These are phyloP conservation scores for Alethe diademata DNA, from an alignment of 2,113 vertebrate species.

Conservation along the genomic window DNA sequence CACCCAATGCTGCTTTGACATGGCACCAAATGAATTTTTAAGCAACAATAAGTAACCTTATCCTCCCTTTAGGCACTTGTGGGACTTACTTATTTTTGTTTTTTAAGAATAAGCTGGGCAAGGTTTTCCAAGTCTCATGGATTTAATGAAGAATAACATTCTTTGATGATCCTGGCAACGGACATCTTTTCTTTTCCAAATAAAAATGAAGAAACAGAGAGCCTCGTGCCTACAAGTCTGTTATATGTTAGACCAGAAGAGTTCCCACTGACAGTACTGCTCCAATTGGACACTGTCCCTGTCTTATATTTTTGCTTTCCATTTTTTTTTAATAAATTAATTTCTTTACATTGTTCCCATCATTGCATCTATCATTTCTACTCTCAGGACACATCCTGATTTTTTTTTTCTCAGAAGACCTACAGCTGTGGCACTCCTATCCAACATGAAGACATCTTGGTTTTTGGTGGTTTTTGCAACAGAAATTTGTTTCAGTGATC, in stretches of 20 bases:
- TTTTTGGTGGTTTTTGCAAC: background rate
- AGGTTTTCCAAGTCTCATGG: slow-evolving; percentile 44
- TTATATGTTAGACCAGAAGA: background rate
- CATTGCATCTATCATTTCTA: background rate
- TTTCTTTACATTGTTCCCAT: background rate
- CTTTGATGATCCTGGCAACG: slow-evolving; percentile 43
- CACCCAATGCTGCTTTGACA: slow-evolving; percentile 28
- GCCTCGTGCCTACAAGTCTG: background rate
- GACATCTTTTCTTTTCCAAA: slow-evolving; percentile 36
- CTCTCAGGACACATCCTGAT: background rate
- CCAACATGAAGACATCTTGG: background rate
- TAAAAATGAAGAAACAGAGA: background rate
- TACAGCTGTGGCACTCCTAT: background rate
- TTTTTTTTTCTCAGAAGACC: background rate
- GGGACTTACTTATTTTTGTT: slow-evolving; percentile 35
- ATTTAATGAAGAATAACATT: slow-evolving; percentile 56
- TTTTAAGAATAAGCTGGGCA: slow-evolving; percentile 35
- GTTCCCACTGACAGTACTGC: background rate
- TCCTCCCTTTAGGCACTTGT: slow-evolving; percentile 22
- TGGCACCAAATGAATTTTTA: slow-evolving; percentile 39
- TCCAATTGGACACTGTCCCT: background rate
- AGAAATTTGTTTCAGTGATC: background rate
- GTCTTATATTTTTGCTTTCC: background rate
- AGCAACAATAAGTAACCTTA: slow-evolving; percentile 56
- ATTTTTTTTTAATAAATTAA: background rate